Percentiles rank a stretch among this genome's conserved stretches.
Conservation (phyloP, 1,140 invertebrate genomes). For the Drosophila seguyi region DNA sequence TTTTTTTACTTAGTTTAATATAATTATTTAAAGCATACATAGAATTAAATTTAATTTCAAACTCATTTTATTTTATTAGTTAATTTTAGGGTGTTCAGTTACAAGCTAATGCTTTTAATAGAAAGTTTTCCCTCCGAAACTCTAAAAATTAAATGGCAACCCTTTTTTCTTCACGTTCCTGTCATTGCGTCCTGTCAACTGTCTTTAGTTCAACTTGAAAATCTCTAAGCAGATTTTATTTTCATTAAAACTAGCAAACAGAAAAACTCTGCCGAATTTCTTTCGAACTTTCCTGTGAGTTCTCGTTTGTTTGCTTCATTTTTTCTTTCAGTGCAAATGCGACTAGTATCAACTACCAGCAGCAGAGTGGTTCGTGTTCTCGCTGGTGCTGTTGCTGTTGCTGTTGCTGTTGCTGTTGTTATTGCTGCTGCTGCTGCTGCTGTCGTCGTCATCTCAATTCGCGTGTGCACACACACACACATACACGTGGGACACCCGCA, state of each 20-base stretch:
- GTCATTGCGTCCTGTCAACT: neutral
- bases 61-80: neutral
- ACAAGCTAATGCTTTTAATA: neutral
- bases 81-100: neutral
- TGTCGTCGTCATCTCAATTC: slow-evolving; percentile 80
- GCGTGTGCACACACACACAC: slow-evolving; percentile 50
- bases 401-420: slow-evolving; percentile 22
- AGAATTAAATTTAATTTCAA: too few relatives aligned
- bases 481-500: slow-evolving; percentile 25
- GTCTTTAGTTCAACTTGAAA: neutral
- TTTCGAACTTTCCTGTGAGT: neutral
- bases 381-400: slow-evolving; percentile 28
- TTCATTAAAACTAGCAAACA: too few relatives aligned
- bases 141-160: neutral
- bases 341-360: slow-evolving; percentile 49
- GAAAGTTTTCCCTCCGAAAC: neutral
- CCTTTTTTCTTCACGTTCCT: neutral
- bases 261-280: neutral
- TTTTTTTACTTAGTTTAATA: neutral
- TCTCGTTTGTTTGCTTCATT: neutral
- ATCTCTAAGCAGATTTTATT: too few relatives aligned
- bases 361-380: slow-evolving; percentile 45
- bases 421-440: too few relatives aligned
- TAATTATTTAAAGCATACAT: neutral
- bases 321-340: slow-evolving; percentile 42